Conservation (phyloP, 2,113 vertebrate genomes). For the Hippocampus comes region DNA sequence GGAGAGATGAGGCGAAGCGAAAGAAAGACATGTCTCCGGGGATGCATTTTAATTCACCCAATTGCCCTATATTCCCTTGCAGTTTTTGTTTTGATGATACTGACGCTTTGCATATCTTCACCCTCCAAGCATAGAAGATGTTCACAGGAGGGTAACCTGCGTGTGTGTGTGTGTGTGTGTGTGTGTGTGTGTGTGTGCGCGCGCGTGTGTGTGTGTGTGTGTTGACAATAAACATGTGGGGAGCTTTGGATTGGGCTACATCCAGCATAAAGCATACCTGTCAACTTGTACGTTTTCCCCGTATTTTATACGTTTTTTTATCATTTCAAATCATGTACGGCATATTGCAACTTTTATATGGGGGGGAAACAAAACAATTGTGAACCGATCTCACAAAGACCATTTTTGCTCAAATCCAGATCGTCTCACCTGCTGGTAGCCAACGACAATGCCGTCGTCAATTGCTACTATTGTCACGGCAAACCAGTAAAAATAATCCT, state of each 20-base stretch:
- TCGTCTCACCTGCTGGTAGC: too few relatives aligned
- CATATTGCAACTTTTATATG: too few relatives aligned
- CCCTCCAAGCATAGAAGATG: slow-evolving; percentile 64
- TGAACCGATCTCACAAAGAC: too few relatives aligned
- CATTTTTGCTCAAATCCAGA: too few relatives aligned
- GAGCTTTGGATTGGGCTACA: slow-evolving; percentile 35
- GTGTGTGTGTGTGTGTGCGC: not conserved
- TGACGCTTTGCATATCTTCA: slow-evolving; percentile 74
- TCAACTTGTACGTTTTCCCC: too few relatives aligned
- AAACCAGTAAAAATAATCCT: too few relatives aligned
- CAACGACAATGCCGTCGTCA: too few relatives aligned
- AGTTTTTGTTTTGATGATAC: slow-evolving; percentile 75
- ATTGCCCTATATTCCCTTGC: slow-evolving; percentile 75
- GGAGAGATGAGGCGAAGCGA: slow-evolving; percentile 41
- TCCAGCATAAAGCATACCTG: slow-evolving; percentile 9
- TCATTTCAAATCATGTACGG: too few relatives aligned
- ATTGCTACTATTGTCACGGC: too few relatives aligned
- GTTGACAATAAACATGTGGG: slow-evolving; percentile 40
- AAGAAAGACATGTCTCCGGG: slow-evolving; percentile 63
- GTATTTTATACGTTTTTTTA: too few relatives aligned
- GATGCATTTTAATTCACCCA: slow-evolving; percentile 74
- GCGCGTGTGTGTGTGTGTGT: too few relatives aligned
- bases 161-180: slow-evolving; percentile 31
- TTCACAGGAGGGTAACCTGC: slow-evolving; percentile 50
- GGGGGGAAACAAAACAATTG: too few relatives aligned